phyloP scores from a whole-genome alignment of 30 jellyfish, hydroid and myxozoan genomes.

The Thelohanellus kitauei region DNA sequence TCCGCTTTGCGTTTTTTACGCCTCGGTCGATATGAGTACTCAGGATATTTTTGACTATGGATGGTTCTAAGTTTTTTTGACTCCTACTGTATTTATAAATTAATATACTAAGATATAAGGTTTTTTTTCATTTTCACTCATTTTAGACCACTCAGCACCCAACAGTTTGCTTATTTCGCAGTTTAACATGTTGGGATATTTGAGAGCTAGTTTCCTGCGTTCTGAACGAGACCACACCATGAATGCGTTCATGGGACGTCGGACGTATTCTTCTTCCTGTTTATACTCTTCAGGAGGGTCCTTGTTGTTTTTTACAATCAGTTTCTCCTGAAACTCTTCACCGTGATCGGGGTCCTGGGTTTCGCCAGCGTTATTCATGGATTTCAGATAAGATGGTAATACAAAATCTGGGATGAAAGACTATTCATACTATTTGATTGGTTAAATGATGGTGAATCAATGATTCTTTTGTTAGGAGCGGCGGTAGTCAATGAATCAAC shows the following conservation, averaged over 20 bases:
- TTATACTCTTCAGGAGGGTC: too few species aligned
- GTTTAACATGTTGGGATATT: conserved; percentile 75
- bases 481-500: too few species aligned
- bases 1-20: conserved; percentile 55
- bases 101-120: conserved; percentile 43
- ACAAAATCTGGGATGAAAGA: too few species aligned
- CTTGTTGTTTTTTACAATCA: too few species aligned
- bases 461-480: too few species aligned
- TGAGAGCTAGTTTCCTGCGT: conserved; percentile 68
- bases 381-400: too few species aligned
- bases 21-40: conserved; percentile 78
- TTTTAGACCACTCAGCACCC: conserved; percentile 96
- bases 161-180: conserved; percentile 75
- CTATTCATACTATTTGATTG: too few species aligned
- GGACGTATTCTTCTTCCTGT: conserved; percentile 82
- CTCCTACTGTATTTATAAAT: conserved; percentile 16
- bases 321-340: too few species aligned
- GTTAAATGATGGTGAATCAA: too few species aligned
- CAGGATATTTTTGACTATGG: conserved; percentile 86
- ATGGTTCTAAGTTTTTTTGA: conserved; percentile 45
- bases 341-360: too few species aligned
- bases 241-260: conserved; percentile 98
- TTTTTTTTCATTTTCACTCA: conserved; percentile 68
- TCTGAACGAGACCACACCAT: conserved; percentile 98
- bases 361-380: too few species aligned